Percentiles rank a stretch among this genome's conserved stretches.
Conservation (phyloP, 2,113 vertebrate species). For the Spizaetus ornatus region DNA sequence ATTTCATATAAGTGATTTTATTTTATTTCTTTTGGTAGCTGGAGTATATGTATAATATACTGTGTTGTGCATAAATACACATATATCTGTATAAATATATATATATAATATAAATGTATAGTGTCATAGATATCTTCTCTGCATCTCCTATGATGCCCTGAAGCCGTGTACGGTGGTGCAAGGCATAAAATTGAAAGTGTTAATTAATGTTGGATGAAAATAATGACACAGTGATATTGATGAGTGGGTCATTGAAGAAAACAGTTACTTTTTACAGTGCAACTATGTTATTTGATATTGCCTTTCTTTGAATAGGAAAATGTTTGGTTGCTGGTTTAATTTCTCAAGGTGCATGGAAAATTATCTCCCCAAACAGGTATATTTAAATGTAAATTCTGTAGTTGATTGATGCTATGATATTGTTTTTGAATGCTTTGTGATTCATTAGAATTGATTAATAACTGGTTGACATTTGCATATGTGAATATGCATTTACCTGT, state of each 20-base stretch:
- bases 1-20: neutral
- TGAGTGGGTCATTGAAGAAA: neutral
- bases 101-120: neutral
- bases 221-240: neutral
- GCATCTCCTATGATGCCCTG: neutral
- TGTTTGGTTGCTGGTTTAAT: neutral
- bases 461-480: neutral
- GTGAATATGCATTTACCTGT: neutral
- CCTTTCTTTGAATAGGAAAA: neutral
- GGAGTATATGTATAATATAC: neutral
- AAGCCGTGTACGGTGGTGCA: neutral
- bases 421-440: neutral
- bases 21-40: neutral
- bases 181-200: neutral
- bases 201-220: neutral
- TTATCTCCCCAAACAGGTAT: neutral
- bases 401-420: neutral
- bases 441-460: neutral
- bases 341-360: neutral
- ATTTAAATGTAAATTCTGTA: neutral
- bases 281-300: neutral
- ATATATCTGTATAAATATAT: neutral
- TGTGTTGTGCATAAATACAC: neutral
- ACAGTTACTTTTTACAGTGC: neutral
- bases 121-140: neutral